phyloP scores from a whole-genome alignment of 2,888 invertebrate species.

The Liodrosophila aerea region DNA sequence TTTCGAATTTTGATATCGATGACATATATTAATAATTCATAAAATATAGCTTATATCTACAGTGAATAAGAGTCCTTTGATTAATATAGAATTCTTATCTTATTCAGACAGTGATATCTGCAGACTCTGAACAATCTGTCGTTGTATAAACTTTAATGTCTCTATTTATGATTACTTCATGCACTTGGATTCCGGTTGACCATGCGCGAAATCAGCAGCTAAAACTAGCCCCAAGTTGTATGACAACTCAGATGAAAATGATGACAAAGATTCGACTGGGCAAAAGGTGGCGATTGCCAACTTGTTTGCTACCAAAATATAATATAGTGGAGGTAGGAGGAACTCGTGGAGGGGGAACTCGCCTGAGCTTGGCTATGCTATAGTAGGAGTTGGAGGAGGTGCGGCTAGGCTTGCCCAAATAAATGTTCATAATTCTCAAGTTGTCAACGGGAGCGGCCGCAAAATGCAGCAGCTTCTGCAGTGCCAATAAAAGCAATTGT shows the following conservation, averaged over 20 bases:
- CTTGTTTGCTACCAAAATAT: slow-evolving; percentile 24
- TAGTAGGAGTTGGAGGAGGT: slow-evolving; percentile 27
- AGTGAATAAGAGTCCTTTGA: too few relatives aligned
- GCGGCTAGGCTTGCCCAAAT: slow-evolving; percentile 74
- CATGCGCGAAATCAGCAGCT: slow-evolving; percentile 59
- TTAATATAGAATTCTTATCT: too few relatives aligned
- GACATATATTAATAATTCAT: too few relatives aligned
- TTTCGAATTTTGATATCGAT: too few relatives aligned
- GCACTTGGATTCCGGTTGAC: slow-evolving; percentile 3
- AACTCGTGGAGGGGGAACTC: neutral
- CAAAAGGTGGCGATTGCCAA: slow-evolving; percentile 42
- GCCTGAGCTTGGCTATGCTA: slow-evolving; percentile 28
- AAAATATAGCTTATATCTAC: too few relatives aligned
- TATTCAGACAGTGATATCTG: too few relatives aligned
- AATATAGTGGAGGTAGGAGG: neutral
- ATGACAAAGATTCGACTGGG: slow-evolving; percentile 26
- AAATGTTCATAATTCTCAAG: slow-evolving; percentile 78
- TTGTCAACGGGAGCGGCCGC: slow-evolving; percentile 74
- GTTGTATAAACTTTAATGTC: too few relatives aligned
- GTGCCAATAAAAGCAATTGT: slow-evolving; percentile 76
- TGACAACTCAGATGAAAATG: slow-evolving; percentile 31
- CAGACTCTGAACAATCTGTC: too few relatives aligned
- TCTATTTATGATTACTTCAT: too few relatives aligned
- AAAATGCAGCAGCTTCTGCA: slow-evolving; percentile 51
- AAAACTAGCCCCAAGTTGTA: neutral